A percentile compares a stretch with the other conserved stretches of the same genome.
Conservation (phyloP, 1,140 invertebrate genomes). For the Ganaspis sp. region DNA sequence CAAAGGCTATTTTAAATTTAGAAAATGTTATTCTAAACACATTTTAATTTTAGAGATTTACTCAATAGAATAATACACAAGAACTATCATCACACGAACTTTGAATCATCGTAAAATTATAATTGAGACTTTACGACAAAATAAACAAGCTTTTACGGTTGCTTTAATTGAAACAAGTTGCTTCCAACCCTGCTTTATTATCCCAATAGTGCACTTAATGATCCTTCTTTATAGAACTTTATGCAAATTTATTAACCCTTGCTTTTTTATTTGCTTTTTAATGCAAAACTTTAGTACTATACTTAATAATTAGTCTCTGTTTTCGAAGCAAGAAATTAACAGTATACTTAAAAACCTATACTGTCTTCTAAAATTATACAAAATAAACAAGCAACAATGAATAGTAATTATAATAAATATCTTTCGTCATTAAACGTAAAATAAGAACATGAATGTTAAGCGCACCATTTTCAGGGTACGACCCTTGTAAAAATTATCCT, state of each 20-base stretch:
- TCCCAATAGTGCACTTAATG: background rate
- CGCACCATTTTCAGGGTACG: slow-evolving; percentile 55
- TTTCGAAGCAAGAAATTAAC: no score
- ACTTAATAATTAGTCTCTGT: no score
- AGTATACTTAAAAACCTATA: no score
- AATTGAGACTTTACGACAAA: background rate
- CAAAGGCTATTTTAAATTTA: no score
- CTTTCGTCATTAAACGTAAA: slow-evolving; percentile 18
- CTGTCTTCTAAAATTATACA: no score
- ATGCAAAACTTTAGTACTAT: no score
- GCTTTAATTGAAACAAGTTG: slow-evolving; percentile 5
- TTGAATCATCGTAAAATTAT: background rate
- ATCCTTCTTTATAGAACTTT: background rate
- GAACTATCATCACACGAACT: background rate
- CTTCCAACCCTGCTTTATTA: background rate
- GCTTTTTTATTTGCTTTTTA: background rate
- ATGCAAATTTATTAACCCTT: background rate
- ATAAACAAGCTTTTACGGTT: background rate
- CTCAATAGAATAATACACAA: background rate
- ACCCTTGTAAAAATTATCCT: slow-evolving; percentile 39
- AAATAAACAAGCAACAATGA: no score
- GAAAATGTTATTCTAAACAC: no score
- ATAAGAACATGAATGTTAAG: slow-evolving; percentile 47
- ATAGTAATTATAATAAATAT: no score
- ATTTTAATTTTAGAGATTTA: background rate